Evolutionary conservation across 2,888 invertebrate genomes (phyloP), one percentile per base, ranked within the genome.

Genomic region (Monoplex corrugatus): DNA sequence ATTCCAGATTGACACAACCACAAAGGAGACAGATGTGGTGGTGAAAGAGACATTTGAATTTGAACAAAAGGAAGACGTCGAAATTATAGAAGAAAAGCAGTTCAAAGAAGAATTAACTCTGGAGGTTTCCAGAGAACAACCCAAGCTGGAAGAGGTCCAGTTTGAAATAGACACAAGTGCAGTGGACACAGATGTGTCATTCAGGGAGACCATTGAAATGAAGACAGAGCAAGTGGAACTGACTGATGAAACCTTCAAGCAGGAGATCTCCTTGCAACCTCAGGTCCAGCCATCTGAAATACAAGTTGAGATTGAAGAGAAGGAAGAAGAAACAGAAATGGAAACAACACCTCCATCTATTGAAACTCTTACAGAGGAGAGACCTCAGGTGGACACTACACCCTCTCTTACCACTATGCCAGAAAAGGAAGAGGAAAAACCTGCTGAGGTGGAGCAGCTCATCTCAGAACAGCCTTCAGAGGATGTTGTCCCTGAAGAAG

Each of bases 81-180:
- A 84, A 5, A 38, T 84, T 23, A 84, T 57, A 32, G 43, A 43
- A 80, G 38, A 84, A 43, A 32, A 90, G 57, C 13, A 38, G 44
- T 83, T 86, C 68, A 35, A 28, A 50, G 75, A 75, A 32, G 88
- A 89, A 87, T 78, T 87, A 28, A 68, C 84, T 68, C 32, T 85
- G 50, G 38, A 78, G 35, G 85, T 90, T 83, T 84, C 90, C 16
- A 50, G 86, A 45, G 82, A 88, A 50, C 91, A 92, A 87, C 89
- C 91, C 80, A 90, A 92, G 83, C 75, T 90, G n/a, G 40, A 78
- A 57, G 91, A 90, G 83, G 63, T 89, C 40, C 78, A 85, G 78
- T 40, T 88, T 43, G 75, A 87, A 38, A 89, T 86, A 68, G 90
- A 88, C 45, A 57, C 82, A 13, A n/a, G 80, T n/a, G 78, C 82